phyloP scores from a whole-genome alignment of 2,888 invertebrate genomes.

The Chrysotoxum bicinctum region DNA sequence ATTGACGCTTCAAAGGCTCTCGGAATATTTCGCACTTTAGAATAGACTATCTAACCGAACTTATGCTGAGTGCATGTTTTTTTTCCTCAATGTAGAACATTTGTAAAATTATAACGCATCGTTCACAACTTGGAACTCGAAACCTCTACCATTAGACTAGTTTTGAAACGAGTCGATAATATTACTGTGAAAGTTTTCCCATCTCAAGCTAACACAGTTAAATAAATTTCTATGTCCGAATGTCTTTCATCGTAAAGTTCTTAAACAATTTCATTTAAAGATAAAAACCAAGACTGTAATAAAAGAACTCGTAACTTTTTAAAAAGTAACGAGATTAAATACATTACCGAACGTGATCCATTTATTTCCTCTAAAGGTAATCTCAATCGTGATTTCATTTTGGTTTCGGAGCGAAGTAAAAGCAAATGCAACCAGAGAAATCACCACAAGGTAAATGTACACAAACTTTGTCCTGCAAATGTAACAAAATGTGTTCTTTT shows the following conservation, averaged over 20 bases:
- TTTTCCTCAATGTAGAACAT: no score
- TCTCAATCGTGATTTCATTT: conserved; percentile 28
- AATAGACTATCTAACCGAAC: no score
- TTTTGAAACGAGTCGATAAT: background rate
- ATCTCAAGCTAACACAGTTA: background rate
- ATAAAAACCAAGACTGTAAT: conserved; percentile 11
- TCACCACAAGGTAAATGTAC: background rate
- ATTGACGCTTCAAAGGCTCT: no score
- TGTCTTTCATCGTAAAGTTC: background rate
- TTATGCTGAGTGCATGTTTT: no score
- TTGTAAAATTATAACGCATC: no score
- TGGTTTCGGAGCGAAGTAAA: background rate
- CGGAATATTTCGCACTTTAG: no score
- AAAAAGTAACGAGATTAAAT: conserved; percentile 54
- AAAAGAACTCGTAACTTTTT: conserved; percentile 21
- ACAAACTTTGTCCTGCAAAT: background rate
- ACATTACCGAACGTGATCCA: conserved; percentile 62
- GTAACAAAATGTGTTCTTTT: conserved; percentile 6
- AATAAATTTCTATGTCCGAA: background rate
- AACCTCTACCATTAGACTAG: no score
- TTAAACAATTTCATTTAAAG: conserved; percentile 11
- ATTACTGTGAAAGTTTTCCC: background rate
- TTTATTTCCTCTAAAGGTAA: conserved; percentile 54
- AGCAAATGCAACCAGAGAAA: conserved; percentile 4
- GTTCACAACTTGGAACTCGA: no score